Base-by-base conservation (phyloP, 2,888 invertebrate genomes). In the Eupithecia insigniata region DNA sequence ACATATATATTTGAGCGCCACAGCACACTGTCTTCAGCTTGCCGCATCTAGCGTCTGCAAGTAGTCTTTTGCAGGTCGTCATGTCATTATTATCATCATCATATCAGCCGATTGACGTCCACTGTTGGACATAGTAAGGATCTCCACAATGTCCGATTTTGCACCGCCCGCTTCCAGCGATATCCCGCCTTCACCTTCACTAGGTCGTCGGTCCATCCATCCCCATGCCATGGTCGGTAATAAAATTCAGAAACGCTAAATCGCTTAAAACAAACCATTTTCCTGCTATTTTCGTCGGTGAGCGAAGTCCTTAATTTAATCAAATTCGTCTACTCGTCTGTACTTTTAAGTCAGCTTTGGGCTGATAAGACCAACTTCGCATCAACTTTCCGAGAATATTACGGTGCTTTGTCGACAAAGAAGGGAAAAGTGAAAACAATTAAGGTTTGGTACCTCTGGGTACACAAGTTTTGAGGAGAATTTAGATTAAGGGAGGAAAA, bases 301-400 rank as follows among this genome's bases (percentile, higher is more conserved):
- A 34, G 34, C 61, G 5, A 34, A 62, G n/a, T 34, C 34, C 18
- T 18, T 34, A 34, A 34, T 62, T n/a, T 32, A 34, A 62, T 62
- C 34, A 62, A 62, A 34, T 62, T 62, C 8, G 12, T 18, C 30
- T 30, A 30, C 7, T 62, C 34, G 8, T 62, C 61, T 62, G 2
- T 34, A 32, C 61, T 32, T 28, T 34, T 28, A 34, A 62, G 34
- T 34, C 34, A 12, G 12, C 55, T 62, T 60, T 22, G 2, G 61
- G 34, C 34, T 62, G 61, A 62, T 62, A 32, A 32, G n/a, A 62
- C 34, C 32, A 61, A 61, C 18, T 32, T 61, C 32, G 32, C 61
- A 61, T 61, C 60, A 55, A 55, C 55, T 55, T 55, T 55, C 12
- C 12, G 26, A 55, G 8, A 55, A 55, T 55, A 55, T 55, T 14